These are phyloP conservation scores for Druon quercuslanigerum DNA, from an alignment of 1,140 invertebrate genomes.

Conservation along the genomic window DNA sequence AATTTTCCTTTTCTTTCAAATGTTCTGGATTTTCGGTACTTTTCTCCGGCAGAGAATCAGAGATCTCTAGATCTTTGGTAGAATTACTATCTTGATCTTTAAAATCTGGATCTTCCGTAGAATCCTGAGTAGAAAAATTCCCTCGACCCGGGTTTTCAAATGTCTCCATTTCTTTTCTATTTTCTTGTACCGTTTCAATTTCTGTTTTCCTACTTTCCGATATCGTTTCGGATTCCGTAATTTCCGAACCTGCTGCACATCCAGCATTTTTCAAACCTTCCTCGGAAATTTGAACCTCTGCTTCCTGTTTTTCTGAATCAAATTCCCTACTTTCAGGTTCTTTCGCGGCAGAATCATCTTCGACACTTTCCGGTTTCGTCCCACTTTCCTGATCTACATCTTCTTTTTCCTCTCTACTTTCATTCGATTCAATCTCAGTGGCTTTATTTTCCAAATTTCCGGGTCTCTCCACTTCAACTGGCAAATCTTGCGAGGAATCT, in stretches of 20 bases:
- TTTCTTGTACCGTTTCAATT: not conserved
- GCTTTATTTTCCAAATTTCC: no score
- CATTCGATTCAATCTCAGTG: no score
- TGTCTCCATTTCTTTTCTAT: not conserved
- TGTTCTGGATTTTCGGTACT: not conserved
- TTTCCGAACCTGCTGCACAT: no score
- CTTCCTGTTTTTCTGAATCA: no score
- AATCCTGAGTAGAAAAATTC: not conserved
- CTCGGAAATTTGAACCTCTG: no score
- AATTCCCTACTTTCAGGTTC: no score
- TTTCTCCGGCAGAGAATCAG: not conserved
- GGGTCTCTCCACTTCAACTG: not conserved
- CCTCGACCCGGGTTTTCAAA: not conserved
- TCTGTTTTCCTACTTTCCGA: not conserved
- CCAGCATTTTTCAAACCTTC: no score
- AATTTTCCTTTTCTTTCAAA: conserved; percentile 30
- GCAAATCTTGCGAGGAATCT: conserved; percentile 43
- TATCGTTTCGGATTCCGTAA: no score
- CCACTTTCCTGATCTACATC: no score
- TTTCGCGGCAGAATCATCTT: no score
- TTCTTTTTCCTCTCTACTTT: no score
- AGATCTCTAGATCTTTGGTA: not conserved
- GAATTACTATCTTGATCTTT: not conserved
- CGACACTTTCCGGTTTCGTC: no score
- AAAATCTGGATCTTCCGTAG: not conserved